Base-by-base conservation (phyloP, 2,797 vertebrate species). In the Darevskia mixta region DNA sequence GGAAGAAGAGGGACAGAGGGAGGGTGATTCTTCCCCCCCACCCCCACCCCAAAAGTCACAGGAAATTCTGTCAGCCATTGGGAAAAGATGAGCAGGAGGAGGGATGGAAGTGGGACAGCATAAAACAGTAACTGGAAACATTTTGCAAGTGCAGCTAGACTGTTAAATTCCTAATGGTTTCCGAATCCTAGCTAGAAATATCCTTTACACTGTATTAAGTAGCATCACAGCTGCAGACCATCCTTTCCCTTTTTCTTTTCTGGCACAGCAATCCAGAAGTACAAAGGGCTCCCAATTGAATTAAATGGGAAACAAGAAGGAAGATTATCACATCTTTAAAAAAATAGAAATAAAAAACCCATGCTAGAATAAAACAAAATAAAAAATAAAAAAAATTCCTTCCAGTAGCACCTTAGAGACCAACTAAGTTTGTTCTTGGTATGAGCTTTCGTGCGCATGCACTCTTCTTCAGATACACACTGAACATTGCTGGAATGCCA, bases 111-210 rank as follows among this genome's bases (percentile, higher is more conserved):
- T 90, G 81, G 67, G 58, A 92, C 88, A 27, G 91, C 93, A 91
- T 92, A 95, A 95, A 95, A 95, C 89, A 93, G 92, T 95, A 96
- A 95, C 93, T 93, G 93, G 93, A 94, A 94, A 93, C 91, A 91
- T 94, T 95, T 92, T 94, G 94, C 91, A 93, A 95, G 95, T 92
- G 66, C 81, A 93, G 89, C 84, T 89, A 67, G 67, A 92, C 89
- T 89, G 93, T 95, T 93, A 92, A 76, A 92, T 89, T 95, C 91
- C 89, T 94, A 93, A 93, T 86, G 85, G 87, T 81, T 91, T 92
- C 93, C 92, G 89, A 94, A 94, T 87, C 61, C 49, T 41, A 79
- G 78, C 38, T 82, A 43, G 67, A 94, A 90, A 94, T 90, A 91
- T 86, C 88, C 86, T 92, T 82, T 91, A 38, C 75, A 86, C 79